phyloP scores from a whole-genome alignment of 2,797 vertebrate species.

The Urosaurus nigricauda region DNA sequence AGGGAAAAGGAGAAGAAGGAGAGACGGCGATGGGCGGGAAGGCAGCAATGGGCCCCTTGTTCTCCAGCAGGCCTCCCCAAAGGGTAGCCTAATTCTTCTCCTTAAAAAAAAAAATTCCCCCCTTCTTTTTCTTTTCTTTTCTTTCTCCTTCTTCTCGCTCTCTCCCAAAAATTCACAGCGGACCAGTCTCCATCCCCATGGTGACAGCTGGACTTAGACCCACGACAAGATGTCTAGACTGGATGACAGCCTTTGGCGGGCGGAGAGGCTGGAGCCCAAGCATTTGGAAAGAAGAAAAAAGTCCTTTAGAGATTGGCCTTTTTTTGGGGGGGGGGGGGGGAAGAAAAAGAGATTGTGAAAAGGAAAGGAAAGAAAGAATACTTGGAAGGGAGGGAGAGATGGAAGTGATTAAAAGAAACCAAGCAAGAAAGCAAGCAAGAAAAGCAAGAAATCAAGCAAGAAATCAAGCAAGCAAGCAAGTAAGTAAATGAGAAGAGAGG shows the following conservation, averaged over 20 bases:
- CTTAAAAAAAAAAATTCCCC: too few species aligned
- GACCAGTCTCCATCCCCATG: slow-evolving; percentile 90
- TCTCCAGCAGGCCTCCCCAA: not conserved
- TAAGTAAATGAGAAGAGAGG: not conserved
- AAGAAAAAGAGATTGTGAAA: slow-evolving; percentile 18
- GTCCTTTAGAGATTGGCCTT: slow-evolving; percentile 54
- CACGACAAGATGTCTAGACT: slow-evolving; percentile 86
- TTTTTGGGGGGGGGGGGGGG: slow-evolving; percentile 69
- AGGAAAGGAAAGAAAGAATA: too few species aligned
- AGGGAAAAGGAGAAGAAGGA: not conserved
- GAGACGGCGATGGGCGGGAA: not conserved
- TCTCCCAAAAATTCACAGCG: slow-evolving; percentile 84
- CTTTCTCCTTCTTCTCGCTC: slow-evolving; percentile 54
- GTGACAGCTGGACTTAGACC: slow-evolving; percentile 87
- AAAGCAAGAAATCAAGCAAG: too few species aligned
- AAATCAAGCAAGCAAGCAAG: too few species aligned
- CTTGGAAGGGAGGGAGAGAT: not conserved
- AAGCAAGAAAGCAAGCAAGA: not conserved
- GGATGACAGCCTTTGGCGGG: slow-evolving; percentile 84
- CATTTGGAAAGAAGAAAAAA: slow-evolving; percentile 74
- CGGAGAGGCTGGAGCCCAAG: slow-evolving; percentile 79
- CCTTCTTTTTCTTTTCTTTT: slow-evolving; percentile 39
- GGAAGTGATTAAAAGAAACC: not conserved
- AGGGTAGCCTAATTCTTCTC: not conserved
- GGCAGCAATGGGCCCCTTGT: not conserved